Conservation (phyloP, 2,888 invertebrate species). For the Cetonia aurata region DNA sequence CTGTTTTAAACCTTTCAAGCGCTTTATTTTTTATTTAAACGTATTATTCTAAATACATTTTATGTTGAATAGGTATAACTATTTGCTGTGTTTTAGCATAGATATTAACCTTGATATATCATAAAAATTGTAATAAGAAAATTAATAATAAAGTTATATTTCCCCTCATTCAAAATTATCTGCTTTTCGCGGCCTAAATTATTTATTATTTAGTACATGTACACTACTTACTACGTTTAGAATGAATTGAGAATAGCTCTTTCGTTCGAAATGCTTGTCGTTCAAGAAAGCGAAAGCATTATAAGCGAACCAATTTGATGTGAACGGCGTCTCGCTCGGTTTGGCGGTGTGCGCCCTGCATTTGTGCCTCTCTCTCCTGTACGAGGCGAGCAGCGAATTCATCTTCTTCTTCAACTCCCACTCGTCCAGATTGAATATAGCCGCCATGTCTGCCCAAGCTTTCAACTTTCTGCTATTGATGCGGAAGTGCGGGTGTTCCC, state of each 20-base stretch:
- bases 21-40: no score
- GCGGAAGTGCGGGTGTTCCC: slow-evolving; percentile 20
- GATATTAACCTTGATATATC: no score
- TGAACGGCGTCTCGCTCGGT: neutral
- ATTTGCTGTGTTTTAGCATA: no score
- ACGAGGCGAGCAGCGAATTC: slow-evolving; percentile 48
- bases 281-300: slow-evolving; percentile 13
- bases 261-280: neutral
- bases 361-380: slow-evolving; percentile 46
- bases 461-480: slow-evolving; percentile 21
- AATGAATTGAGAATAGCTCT: neutral
- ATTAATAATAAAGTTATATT: no score
- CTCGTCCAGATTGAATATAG: slow-evolving; percentile 21
- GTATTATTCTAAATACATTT: no score
- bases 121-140: no score
- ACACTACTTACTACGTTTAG: slow-evolving; percentile 10
- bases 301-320: slow-evolving; percentile 29
- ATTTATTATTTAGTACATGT: no score
- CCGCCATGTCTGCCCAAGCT: slow-evolving; percentile 41
- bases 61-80: no score
- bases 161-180: no score
- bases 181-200: no score
- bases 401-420: slow-evolving; percentile 45
- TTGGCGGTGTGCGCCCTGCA: neutral
- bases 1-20: no score